Conservation (phyloP, 1,140 invertebrate species). For the Aethina tumida region DNA sequence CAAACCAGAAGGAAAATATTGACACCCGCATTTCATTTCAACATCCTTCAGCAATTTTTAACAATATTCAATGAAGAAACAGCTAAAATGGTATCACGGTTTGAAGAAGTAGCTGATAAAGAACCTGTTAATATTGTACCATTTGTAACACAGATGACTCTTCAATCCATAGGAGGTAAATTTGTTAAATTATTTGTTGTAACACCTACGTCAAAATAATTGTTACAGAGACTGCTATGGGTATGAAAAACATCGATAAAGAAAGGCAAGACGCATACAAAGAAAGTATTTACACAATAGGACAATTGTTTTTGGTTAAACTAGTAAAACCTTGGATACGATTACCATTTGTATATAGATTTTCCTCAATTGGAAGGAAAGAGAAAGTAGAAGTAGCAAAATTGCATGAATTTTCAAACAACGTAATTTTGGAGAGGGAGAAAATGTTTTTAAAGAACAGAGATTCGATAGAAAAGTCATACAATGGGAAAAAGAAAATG, state of each 20-base stretch:
- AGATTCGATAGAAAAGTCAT: not conserved
- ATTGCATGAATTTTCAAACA: slow-evolving; percentile 57
- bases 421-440: slow-evolving; percentile 37
- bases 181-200: not conserved
- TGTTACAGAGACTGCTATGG: slow-evolving; percentile 16
- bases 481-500: slow-evolving; percentile 41
- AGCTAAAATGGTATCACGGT: slow-evolving; percentile 39
- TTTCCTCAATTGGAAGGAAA: slow-evolving; percentile 11
- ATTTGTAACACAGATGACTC: slow-evolving; percentile 45
- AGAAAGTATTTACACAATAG: slow-evolving; percentile 41
- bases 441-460: slow-evolving; percentile 2
- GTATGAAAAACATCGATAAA: slow-evolving; percentile 13
- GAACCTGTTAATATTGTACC: slow-evolving; percentile 43
- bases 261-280: slow-evolving; percentile 40
- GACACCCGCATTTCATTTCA: slow-evolving; percentile 72
- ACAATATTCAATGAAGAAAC: slow-evolving; percentile 58
- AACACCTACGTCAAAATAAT: not conserved
- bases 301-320: slow-evolving; percentile 38
- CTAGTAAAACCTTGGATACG: slow-evolving; percentile 48
- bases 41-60: slow-evolving; percentile 63
- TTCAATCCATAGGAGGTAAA: slow-evolving; percentile 58
- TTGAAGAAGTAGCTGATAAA: slow-evolving; percentile 35
- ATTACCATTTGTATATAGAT: slow-evolving; percentile 11
- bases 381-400: slow-evolving; percentile 45
- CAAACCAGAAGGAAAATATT: slow-evolving; percentile 53